Base-by-base conservation (phyloP, 2,797 vertebrate species). In the Remorina albescens region DNA sequence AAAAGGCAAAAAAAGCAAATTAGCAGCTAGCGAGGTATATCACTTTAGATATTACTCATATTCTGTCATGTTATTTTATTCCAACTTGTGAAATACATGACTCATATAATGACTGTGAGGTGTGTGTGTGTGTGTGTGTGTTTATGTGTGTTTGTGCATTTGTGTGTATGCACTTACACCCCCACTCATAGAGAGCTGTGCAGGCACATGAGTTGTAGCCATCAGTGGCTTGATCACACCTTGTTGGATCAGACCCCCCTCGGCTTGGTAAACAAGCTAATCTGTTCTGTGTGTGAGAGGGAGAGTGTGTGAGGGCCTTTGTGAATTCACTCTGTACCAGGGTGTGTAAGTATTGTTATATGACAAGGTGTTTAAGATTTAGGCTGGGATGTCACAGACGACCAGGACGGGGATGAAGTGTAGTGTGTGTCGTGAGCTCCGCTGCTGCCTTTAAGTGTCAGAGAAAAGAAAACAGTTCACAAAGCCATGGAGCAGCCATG, bases 301-400 rank as follows among this genome's bases (percentile, higher is more conserved):
- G 53, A 44, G 58, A 15, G 30, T 30, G 51, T 42, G 61, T 39
- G 34, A 54, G 70, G 41, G 65, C n/a, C 49, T 30, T 3, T 30
- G 30, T 70, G 69, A 39, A 57, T 74, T 79, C 80, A 44, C 53
- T 75, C 76, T 57, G 67, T 30, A 55, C 49, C 64, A 6, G 73
- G 76, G 54, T 55, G 51, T 78, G 68, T 69, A 78, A 67, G 79
- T 76, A 65, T 84, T 75, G 71, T 67, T 50, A 67, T 78, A 78
- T 90, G 85, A 92, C 86, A 23, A 91, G 89, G 76, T 90, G 89
- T 89, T 93, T 93, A 92, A 87, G 88, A 94, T 91, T 91, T 89
- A 86, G 64, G 34, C 51, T 36, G 63, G 78, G 78, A 46, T 81
- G 76, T 82, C 61, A 19, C 28, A 2, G 67, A 80, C 51, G 64